phyloP scores from a whole-genome alignment of 2,888 invertebrate species.

The Gibbula magus region DNA sequence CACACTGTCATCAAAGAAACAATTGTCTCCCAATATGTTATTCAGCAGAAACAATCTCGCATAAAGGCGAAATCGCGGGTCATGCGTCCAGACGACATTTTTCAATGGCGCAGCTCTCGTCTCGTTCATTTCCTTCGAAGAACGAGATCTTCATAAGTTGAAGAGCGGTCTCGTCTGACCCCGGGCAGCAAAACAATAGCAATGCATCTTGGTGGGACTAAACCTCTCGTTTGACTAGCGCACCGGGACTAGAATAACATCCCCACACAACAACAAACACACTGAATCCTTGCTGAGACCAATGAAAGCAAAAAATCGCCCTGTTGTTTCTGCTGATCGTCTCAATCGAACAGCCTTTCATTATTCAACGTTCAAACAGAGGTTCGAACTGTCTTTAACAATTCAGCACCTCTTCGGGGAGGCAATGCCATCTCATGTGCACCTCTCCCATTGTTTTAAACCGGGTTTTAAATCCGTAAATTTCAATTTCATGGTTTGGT shows the following conservation, averaged over 20 bases:
- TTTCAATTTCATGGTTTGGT: too few relatives aligned
- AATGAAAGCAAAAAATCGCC: too few relatives aligned
- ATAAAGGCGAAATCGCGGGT: not conserved
- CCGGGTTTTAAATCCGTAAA: too few relatives aligned
- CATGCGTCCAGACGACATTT: constrained; percentile 5
- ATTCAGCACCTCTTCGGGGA: too few relatives aligned
- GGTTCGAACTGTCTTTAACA: too few relatives aligned
- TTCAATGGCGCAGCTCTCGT: constrained; percentile 2
- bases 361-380: too few relatives aligned
- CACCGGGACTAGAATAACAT: not conserved
- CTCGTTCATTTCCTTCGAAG: not conserved
- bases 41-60: constrained; percentile 7
- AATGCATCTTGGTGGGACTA: not conserved
- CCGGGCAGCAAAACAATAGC: not conserved
- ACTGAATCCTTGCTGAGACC: too few relatives aligned
- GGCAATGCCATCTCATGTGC: too few relatives aligned
- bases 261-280: not conserved
- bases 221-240: not conserved
- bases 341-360: too few relatives aligned
- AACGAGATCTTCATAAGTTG: not conserved
- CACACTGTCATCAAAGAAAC: constrained; percentile 19
- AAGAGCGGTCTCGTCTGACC: not conserved
- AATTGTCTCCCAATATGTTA: constrained; percentile 1
- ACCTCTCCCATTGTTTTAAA: too few relatives aligned
- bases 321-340: too few relatives aligned